Percentiles rank a stretch among this genome's conserved stretches.
phyloP scores from a whole-genome alignment of 2,888 invertebrate genomes.

The Lymantria dispar region DNA sequence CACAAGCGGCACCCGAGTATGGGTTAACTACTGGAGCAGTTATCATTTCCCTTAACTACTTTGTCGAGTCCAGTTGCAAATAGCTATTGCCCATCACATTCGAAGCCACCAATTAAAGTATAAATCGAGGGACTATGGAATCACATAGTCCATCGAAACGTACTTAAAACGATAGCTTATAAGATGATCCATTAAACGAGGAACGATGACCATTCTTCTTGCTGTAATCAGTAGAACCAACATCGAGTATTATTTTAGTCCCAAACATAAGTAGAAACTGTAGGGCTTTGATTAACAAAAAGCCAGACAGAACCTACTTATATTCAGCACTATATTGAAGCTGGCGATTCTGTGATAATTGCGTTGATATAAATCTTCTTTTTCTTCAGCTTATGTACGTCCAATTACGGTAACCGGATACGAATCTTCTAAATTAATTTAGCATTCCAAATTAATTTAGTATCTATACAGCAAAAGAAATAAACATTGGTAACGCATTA shows the following conservation, averaged over 20 bases:
- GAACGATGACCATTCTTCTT: not conserved
- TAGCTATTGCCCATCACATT: too few relatives aligned
- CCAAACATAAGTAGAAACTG: conserved; percentile 35
- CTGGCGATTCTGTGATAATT: conserved; percentile 12
- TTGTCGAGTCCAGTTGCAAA: too few relatives aligned
- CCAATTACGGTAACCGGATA: not conserved
- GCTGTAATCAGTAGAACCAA: not conserved
- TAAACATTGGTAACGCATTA: too few relatives aligned
- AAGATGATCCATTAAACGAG: too few relatives aligned
- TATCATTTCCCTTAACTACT: too few relatives aligned
- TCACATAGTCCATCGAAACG: not conserved
- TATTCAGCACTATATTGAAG: conserved; percentile 23
- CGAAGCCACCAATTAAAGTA: not conserved
- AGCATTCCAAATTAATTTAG: too few relatives aligned
- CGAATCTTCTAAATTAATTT: not conserved
- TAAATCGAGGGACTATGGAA: not conserved
- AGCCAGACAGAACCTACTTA: conserved; percentile 50
- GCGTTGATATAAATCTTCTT: not conserved
- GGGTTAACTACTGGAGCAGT: too few relatives aligned
- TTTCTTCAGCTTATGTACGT: not conserved
- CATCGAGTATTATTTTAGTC: conserved; percentile 12
- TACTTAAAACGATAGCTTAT: not conserved
- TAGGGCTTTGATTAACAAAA: conserved; percentile 32
- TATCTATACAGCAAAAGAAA: too few relatives aligned
- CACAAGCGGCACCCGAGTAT: too few relatives aligned